A percentile compares a stretch with the other conserved stretches of the same genome.
Conservation (phyloP, 2,888 invertebrate species). For the Hybos culiciformis region DNA sequence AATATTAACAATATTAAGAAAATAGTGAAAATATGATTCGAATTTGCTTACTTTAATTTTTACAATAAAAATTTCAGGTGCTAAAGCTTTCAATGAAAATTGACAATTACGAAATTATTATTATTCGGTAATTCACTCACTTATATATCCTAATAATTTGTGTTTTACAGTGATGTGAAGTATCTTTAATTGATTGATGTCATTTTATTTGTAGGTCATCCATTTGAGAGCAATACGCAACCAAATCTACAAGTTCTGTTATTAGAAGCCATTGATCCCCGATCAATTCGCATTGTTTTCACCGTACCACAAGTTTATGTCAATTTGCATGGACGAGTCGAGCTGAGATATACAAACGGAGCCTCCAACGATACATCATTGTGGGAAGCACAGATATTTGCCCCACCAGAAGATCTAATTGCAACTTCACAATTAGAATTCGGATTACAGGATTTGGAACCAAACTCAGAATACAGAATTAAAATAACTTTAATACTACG, state of each 20-base stretch:
- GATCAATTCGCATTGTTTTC: conserved; percentile 67
- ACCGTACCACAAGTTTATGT: conserved; percentile 70
- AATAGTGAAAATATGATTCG: too few species aligned
- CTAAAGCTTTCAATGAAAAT: too few species aligned
- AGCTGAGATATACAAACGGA: conserved; percentile 70
- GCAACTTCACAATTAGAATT: conserved; percentile 77
- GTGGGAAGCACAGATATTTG: conserved; percentile 77
- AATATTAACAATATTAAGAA: too few species aligned
- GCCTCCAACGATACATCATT: conserved; percentile 53
- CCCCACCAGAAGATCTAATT: conserved; percentile 73
- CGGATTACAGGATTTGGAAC: conserved; percentile 59
- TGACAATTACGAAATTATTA: too few species aligned
- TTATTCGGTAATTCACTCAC: too few species aligned
- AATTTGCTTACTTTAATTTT: too few species aligned
- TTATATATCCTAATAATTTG: too few species aligned
- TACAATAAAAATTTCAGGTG: too few species aligned
- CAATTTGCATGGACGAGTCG: conserved; percentile 74
- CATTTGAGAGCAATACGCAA: neutral
- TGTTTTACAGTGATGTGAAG: too few species aligned
- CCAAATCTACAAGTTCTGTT: conserved; percentile 40
- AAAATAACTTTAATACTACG: conserved; percentile 66
- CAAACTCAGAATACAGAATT: conserved; percentile 69
- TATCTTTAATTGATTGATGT: too few species aligned
- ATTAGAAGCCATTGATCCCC: conserved; percentile 62
- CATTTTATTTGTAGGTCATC: neutral